These are phyloP conservation scores for Urocyon cinereoargenteus DNA, from an alignment of 2,797 vertebrate genomes.

Conservation along the genomic window DNA sequence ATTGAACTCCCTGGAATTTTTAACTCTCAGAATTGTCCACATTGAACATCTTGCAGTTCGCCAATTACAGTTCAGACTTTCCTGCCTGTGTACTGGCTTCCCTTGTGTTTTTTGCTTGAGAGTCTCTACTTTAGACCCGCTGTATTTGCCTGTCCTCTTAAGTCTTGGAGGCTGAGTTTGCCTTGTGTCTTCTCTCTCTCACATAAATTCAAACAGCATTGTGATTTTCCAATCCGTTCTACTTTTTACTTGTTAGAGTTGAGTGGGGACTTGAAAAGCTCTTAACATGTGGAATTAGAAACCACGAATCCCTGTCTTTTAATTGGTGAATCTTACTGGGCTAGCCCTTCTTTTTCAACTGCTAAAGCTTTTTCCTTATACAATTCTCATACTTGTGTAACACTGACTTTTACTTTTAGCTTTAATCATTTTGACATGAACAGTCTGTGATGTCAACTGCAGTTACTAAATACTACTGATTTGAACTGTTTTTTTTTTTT, in stretches of 20 bases:
- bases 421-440: slow-evolving; percentile 37
- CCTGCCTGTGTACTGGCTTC: not conserved
- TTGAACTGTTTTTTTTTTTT: slow-evolving; percentile 22
- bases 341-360: not conserved
- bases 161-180: not conserved
- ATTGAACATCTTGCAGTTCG: not conserved
- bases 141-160: not conserved
- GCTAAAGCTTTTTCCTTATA: not conserved
- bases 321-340: not conserved
- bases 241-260: not conserved
- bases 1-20: not conserved
- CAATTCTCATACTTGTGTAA: not conserved
- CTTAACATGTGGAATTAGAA: not conserved
- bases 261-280: not conserved
- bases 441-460: not conserved
- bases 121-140: not conserved
- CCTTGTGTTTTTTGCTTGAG: not conserved
- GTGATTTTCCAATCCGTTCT: not conserved
- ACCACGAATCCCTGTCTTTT: not conserved
- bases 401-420: slow-evolving; percentile 29
- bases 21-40: not conserved
- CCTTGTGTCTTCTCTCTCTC: not conserved
- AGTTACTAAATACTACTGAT: not conserved
- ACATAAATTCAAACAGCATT: not conserved
- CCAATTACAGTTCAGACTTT: not conserved